Percentiles rank a stretch among this genome's conserved stretches.
Conservation (phyloP, 2,888 invertebrate species). For the Asteroscopus sphinx region DNA sequence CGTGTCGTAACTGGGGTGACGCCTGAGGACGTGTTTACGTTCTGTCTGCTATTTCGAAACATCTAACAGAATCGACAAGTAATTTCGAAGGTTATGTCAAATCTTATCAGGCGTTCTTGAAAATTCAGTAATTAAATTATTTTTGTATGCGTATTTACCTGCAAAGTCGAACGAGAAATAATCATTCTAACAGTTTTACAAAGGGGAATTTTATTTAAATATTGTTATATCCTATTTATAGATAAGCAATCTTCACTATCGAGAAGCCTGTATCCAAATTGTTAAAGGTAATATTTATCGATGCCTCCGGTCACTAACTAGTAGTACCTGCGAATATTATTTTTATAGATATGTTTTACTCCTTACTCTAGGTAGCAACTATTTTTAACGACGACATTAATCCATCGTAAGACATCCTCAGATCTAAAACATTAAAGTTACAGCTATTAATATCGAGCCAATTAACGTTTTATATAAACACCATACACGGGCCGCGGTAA, state of each 20-base stretch:
- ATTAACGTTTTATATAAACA: slow-evolving; percentile 37
- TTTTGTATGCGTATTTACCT: slow-evolving; percentile 8
- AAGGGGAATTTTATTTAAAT: too few relatives aligned
- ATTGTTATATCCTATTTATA: not conserved
- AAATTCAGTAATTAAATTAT: slow-evolving; percentile 23
- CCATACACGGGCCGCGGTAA: slow-evolving; percentile 37
- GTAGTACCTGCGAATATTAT: too few relatives aligned
- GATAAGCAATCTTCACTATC: not conserved
- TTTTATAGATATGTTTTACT: not conserved
- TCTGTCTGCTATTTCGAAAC: slow-evolving; percentile 66
- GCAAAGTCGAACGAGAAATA: slow-evolving; percentile 5
- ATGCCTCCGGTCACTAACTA: too few relatives aligned
- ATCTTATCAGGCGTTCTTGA: slow-evolving; percentile 18
- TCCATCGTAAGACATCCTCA: slow-evolving; percentile 20
- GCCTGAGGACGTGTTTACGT: slow-evolving; percentile 62
- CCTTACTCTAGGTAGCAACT: not conserved
- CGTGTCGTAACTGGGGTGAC: slow-evolving; percentile 65
- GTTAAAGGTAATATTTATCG: not conserved
- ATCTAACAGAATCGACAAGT: slow-evolving; percentile 55
- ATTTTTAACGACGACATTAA: slow-evolving; percentile 38
- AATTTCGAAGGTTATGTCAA: slow-evolving; percentile 54
- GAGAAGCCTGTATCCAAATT: not conserved
- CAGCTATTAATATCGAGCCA: slow-evolving; percentile 33
- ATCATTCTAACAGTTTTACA: slow-evolving; percentile 1
- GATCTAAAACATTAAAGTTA: slow-evolving; percentile 27